These are phyloP conservation scores for Ctenoplectra terminalis DNA, from an alignment of 1,140 invertebrate genomes.

Conservation along the genomic window DNA sequence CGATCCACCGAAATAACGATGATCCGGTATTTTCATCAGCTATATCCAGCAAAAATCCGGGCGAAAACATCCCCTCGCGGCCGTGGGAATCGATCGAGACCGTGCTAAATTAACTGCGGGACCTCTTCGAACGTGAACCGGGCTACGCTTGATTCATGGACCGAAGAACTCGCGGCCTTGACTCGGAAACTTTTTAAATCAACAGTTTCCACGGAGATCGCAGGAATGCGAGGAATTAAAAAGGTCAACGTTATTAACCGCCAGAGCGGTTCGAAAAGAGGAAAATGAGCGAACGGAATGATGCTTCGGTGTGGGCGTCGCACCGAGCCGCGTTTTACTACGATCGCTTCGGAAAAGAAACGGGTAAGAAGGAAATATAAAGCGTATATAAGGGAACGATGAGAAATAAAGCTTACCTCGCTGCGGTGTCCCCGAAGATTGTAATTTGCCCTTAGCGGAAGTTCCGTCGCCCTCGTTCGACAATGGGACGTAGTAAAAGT, in stretches of 20 bases:
- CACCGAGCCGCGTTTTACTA: background rate
- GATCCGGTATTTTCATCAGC: background rate
- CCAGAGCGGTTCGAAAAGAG: background rate
- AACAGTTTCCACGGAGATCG: constrained; percentile 16
- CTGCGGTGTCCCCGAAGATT: constrained; percentile 98
- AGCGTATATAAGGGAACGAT: background rate
- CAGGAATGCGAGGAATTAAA: background rate
- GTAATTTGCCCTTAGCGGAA: constrained; percentile 97
- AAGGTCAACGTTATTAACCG: constrained; percentile 15
- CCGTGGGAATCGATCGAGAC: background rate
- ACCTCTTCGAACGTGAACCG: too few relatives aligned
- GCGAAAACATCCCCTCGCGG: background rate
- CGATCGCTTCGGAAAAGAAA: background rate
- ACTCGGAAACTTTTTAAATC: constrained; percentile 12
- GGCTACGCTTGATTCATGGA: background rate
- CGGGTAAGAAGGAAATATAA: background rate
- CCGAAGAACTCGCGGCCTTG: too few relatives aligned
- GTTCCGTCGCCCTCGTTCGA: constrained; percentile 89
- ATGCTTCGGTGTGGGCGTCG: background rate
- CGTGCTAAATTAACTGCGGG: background rate
- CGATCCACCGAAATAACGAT: background rate
- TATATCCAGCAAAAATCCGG: background rate
- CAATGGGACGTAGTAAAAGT: constrained; percentile 97
- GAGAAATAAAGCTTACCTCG: constrained; percentile 87
- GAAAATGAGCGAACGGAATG: constrained; percentile 38